Percentiles rank a stretch among this genome's conserved stretches.
phyloP scores from a whole-genome alignment of 1,140 invertebrate genomes.

The Panagrolaimus sp. region DNA sequence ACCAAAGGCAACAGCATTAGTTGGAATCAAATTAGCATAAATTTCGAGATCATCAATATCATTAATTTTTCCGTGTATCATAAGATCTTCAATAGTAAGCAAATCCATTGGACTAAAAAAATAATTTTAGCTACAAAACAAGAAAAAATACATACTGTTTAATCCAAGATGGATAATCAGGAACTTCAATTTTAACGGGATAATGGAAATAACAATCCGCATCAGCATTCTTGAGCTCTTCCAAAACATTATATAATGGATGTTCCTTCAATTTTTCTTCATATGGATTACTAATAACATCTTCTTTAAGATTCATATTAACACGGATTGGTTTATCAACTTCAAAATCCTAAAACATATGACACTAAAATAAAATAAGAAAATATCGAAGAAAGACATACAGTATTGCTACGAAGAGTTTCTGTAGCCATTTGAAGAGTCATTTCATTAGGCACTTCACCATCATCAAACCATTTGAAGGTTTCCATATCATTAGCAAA shows the following conservation, averaged over 20 bases:
- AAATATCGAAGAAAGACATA: no score
- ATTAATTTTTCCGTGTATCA: background rate
- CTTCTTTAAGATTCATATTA: background rate
- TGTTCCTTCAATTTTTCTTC: background rate
- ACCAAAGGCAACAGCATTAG: constrained; percentile 4
- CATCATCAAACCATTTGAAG: no score
- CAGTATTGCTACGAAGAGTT: no score
- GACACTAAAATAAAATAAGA: no score
- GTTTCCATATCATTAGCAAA: no score
- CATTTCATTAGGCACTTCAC: no score
- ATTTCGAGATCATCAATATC: background rate
- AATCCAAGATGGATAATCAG: background rate
- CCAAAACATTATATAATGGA: background rate
- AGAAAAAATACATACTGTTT: background rate
- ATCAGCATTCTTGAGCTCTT: background rate
- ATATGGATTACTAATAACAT: background rate
- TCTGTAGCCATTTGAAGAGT: no score
- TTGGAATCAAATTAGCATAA: background rate
- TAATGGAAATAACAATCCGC: background rate
- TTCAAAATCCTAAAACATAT: no score
- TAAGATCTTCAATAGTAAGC: constrained; percentile 15
- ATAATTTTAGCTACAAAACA: background rate
- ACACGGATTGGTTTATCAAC: no score
- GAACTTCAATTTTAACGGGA: background rate
- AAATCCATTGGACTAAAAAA: constrained; percentile 4